phyloP scores from a whole-genome alignment of 2,113 vertebrate species.

The Gymnarchus niloticus region DNA sequence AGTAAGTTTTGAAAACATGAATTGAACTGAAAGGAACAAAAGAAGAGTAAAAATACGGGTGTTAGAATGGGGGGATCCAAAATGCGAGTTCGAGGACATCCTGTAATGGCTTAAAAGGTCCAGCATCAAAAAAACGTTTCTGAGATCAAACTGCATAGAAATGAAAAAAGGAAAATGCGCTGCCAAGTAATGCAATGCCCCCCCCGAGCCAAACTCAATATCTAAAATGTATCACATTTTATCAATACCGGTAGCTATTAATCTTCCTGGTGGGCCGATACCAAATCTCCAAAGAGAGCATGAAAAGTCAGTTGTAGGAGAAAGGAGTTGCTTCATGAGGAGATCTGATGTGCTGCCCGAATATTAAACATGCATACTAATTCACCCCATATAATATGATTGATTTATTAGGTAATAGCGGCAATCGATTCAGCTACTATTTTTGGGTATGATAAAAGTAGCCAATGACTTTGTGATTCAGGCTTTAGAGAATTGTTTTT shows the following conservation, averaged over 20 bases:
- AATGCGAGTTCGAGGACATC: too few relatives aligned
- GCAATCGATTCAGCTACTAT: too few relatives aligned
- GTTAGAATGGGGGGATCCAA: too few relatives aligned
- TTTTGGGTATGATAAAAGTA: background rate
- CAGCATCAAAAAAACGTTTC: too few relatives aligned
- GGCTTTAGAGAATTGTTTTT: background rate
- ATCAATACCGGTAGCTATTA: background rate
- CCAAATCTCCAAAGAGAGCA: background rate
- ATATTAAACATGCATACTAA: constrained; percentile 6
- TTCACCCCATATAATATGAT: background rate
- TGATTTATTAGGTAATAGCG: background rate
- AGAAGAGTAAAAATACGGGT: too few relatives aligned
- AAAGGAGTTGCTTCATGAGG: background rate
- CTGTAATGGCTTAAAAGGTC: too few relatives aligned
- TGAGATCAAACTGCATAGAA: background rate
- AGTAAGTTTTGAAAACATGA: too few relatives aligned
- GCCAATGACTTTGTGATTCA: background rate
- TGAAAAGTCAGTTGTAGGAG: background rate
- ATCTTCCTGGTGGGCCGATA: background rate
- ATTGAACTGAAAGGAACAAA: too few relatives aligned
- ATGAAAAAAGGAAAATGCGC: background rate
- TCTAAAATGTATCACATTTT: background rate
- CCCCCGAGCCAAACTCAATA: background rate
- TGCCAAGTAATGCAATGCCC: background rate
- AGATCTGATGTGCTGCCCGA: background rate